phyloP scores from a whole-genome alignment of 2,888 invertebrate species.

The Cremastobaeus sp. region DNA sequence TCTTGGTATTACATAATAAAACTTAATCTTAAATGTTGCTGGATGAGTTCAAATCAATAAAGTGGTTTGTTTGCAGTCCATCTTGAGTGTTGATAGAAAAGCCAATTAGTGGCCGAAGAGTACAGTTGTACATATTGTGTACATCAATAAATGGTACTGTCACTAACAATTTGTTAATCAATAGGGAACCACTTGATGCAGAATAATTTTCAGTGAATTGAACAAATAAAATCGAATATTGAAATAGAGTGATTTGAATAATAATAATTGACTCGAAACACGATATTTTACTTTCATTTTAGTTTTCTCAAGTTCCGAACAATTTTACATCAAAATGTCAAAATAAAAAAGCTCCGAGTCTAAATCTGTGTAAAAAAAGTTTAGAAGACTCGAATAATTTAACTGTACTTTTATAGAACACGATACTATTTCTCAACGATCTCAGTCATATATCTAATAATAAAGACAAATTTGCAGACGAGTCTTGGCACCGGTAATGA shows the following conservation, averaged over 20 bases:
- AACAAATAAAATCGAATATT: no score
- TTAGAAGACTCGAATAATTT: no score
- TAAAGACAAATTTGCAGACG: slow-evolving; percentile 53
- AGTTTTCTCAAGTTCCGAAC: no score
- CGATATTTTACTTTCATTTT: no score
- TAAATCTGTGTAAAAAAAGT: no score
- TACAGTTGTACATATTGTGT: slow-evolving; percentile 27
- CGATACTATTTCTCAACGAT: slow-evolving; percentile 54
- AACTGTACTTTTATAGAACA: slow-evolving; percentile 51
- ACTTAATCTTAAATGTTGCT: slow-evolving; percentile 26
- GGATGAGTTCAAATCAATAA: slow-evolving; percentile 23
- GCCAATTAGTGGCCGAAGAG: slow-evolving; percentile 29
- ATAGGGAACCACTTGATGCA: no score
- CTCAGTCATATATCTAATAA: slow-evolving; percentile 56
- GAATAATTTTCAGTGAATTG: slow-evolving; percentile 11
- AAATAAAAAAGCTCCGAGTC: no score
- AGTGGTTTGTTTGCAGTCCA: not conserved
- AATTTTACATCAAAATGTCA: no score
- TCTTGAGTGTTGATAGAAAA: slow-evolving; percentile 25
- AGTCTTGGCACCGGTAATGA: slow-evolving; percentile 56
- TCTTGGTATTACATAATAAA: slow-evolving; percentile 11
- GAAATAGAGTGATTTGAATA: no score
- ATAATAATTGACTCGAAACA: no score
- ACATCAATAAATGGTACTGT: slow-evolving; percentile 26
- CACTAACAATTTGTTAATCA: slow-evolving; percentile 11